phyloP scores from a whole-genome alignment of 2,113 vertebrate species.

The Hemicordylus capensis region DNA sequence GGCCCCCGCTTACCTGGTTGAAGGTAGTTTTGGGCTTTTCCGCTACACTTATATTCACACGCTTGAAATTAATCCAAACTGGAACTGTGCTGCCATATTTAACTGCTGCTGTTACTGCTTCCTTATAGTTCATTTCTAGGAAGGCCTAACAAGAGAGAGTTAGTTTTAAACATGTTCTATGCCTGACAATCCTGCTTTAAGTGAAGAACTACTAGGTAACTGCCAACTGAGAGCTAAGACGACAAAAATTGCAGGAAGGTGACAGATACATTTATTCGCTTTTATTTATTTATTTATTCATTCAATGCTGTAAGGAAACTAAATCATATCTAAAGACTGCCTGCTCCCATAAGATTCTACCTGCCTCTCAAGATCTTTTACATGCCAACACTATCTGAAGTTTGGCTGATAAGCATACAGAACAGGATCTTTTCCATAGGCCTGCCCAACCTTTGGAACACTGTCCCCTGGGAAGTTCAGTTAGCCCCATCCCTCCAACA shows the following conservation, averaged over 20 bases:
- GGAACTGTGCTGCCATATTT: slow-evolving; percentile 69
- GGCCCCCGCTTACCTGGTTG: slow-evolving; percentile 12
- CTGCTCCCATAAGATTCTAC: too few species aligned
- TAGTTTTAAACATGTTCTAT: fast-evolving
- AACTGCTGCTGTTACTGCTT: slow-evolving; percentile 72
- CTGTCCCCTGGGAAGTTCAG: too few species aligned
- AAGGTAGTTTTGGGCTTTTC: slow-evolving; percentile 45
- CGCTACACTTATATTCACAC: slow-evolving; percentile 68
- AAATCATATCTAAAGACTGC: not conserved
- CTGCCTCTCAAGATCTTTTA: too few species aligned
- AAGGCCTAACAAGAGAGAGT: slow-evolving; percentile 71
- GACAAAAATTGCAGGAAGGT: not conserved
- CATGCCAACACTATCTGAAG: too few species aligned
- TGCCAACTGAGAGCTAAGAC: too few species aligned
- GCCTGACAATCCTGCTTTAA: not conserved
- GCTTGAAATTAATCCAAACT: slow-evolving; percentile 70
- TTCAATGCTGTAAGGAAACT: not conserved
- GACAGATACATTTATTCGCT: not conserved
- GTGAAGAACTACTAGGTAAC: not conserved
- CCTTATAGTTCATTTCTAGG: slow-evolving; percentile 79
- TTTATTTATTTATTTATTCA: too few species aligned
- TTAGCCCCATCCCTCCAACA: too few species aligned
- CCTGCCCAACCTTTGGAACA: too few species aligned
- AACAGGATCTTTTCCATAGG: too few species aligned
- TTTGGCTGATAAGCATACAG: too few species aligned